Conservation (phyloP, 2,113 vertebrate genomes). For the Heterotilapia buettikoferi region DNA sequence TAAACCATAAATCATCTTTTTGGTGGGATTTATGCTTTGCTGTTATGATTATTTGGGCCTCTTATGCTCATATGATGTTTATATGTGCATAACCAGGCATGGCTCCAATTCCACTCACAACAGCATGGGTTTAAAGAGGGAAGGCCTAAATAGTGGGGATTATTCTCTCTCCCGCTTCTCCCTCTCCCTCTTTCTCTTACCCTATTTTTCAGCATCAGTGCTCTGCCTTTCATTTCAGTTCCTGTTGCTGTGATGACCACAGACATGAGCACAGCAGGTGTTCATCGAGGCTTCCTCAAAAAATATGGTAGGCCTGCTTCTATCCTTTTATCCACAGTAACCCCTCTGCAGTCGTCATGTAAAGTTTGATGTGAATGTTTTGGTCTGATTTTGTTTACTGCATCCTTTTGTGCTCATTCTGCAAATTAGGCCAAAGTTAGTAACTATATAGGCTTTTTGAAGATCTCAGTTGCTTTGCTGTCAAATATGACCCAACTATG, state of each 20-base stretch:
- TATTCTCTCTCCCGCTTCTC: slow-evolving; percentile 38
- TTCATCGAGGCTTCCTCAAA: slow-evolving; percentile 75
- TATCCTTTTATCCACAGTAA: not conserved
- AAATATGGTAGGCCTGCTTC: slow-evolving; percentile 75
- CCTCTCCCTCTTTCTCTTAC: slow-evolving; percentile 29
- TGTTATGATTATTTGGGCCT: slow-evolving; percentile 33
- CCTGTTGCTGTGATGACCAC: slow-evolving; percentile 21
- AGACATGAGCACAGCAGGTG: slow-evolving; percentile 66
- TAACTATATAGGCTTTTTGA: not conserved
- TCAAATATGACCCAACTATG: not conserved
- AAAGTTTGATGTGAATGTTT: not conserved
- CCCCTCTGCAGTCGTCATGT: not conserved
- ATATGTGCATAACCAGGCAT: not conserved
- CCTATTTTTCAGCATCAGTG: slow-evolving; percentile 33
- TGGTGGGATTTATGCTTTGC: slow-evolving; percentile 21
- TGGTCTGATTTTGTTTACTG: not conserved
- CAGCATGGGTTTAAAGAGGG: slow-evolving; percentile 25
- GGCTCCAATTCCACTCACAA: slow-evolving; percentile 22
- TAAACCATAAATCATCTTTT: not conserved
- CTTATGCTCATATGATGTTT: slow-evolving; percentile 16
- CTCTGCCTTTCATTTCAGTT: slow-evolving; percentile 18
- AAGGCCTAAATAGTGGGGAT: slow-evolving; percentile 61
- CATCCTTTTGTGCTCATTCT: not conserved
- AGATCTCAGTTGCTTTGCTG: not conserved
- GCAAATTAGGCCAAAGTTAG: not conserved